Conservation (phyloP, 2,888 invertebrate genomes). For the Phaedon cochleariae region DNA sequence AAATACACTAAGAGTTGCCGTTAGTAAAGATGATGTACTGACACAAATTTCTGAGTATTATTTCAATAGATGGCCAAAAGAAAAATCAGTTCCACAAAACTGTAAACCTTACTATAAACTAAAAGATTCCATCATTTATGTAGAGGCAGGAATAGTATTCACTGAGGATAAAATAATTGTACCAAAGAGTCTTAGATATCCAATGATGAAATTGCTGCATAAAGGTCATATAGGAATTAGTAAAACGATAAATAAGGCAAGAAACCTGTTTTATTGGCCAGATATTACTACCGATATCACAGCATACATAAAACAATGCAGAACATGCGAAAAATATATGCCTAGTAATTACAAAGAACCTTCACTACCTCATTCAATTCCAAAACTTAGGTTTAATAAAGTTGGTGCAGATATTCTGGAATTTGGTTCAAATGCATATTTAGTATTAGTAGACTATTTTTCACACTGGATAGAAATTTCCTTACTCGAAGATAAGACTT, state of each 20-base stretch:
- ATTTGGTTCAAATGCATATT: conserved; percentile 30
- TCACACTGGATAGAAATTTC: conserved; percentile 40
- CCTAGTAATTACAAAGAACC: conserved; percentile 38
- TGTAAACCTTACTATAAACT: conserved; percentile 28
- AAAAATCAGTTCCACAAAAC: conserved; percentile 2
- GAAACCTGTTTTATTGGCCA: conserved; percentile 20
- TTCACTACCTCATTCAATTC: conserved; percentile 36
- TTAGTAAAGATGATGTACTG: conserved; percentile 25
- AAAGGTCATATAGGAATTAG: too few species aligned
- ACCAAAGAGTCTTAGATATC: background rate
- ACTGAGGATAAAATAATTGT: conserved; percentile 4
- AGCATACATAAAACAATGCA: conserved; percentile 16
- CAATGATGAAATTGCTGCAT: conserved; percentile 31
- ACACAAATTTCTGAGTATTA: conserved; percentile 33
- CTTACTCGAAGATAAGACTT: conserved; percentile 36
- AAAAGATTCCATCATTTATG: conserved; percentile 32
- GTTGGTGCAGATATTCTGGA: conserved; percentile 38
- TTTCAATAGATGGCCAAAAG: conserved; percentile 38
- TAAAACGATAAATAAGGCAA: too few species aligned
- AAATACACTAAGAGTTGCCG: conserved; percentile 25
- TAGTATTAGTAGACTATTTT: conserved; percentile 40
- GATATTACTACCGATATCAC: conserved; percentile 20
- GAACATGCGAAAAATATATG: conserved; percentile 20
- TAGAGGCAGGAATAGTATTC: conserved; percentile 31
- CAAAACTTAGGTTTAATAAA: conserved; percentile 41